Base-by-base conservation (phyloP, 2,113 vertebrate species). In the Lanius ludovicianus region DNA sequence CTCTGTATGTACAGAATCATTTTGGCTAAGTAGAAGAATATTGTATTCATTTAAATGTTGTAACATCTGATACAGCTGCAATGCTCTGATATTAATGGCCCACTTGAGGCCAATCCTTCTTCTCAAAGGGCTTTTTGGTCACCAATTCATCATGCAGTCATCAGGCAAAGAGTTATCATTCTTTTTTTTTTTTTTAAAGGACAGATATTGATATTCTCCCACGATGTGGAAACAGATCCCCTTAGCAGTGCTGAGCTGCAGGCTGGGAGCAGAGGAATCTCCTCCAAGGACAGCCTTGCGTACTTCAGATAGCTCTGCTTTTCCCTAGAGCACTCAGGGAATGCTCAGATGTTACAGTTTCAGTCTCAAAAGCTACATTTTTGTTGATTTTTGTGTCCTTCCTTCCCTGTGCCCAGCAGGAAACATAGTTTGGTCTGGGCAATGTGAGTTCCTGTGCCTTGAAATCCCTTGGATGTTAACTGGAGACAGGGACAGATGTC, bases 61-160 rank as follows among this genome's bases (percentile, higher is more conserved):
- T 88, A 79, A 47, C 75, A 52, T 64, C 74, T 92, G 96, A 94
- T 67, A 77, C 8, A 59, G 89, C 95, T 68, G 84, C 74, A 44
- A 33, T 0, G 33, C 63, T 71, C 76, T 21, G 15, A 52, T 96
- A 95, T 97, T 96, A 96, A 97, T 93, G 89, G 39, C 59, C 92
- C 96, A 81, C 96, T 96, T 67, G 92, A 95, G 95, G 92, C 89
- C 87, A 59, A 76, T 96, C 79, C 89, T 95, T 96, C 89, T 96
- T 33, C 89, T 94, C 2, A 0, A 77, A 95, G 74, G 44, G 86
- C 65, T 78, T 93, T 68, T 82, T 67, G 49, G 44, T 64, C 6
- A 4, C 56, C 55, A n/a, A 95, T 96, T 69, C 80, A 95, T 96
- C 93, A 95, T 41, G 39, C 56, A n/a, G 89, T 50, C 17, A 17